Evolutionary conservation across 1,140 invertebrate species (phyloP).

Genomic region (Leptinotarsa lineolata): DNA sequence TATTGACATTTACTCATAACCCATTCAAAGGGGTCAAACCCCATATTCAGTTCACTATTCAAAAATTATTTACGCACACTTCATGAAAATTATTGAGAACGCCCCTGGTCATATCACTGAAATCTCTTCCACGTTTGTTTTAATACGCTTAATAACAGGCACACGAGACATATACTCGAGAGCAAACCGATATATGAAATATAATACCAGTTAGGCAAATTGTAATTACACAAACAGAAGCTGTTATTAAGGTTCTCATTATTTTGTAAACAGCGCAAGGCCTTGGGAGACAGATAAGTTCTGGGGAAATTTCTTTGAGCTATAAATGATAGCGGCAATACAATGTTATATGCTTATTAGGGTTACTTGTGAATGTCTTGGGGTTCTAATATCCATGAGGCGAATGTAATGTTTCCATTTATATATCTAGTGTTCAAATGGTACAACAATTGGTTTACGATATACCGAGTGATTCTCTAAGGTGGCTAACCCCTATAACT

Average conservation of each 20-base stretch:
- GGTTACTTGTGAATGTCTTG: background rate
- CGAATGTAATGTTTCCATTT: no score
- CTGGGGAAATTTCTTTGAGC: background rate
- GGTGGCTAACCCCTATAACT: no score
- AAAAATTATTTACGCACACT: no score
- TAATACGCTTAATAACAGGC: constrained; percentile 6
- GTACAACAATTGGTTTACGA: no score
- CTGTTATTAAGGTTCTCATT: constrained; percentile 3
- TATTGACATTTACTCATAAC: no score
- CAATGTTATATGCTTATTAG: background rate
- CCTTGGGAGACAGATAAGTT: constrained; percentile 12
- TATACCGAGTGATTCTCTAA: no score
- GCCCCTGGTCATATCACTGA: background rate
- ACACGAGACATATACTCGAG: constrained; percentile 11
- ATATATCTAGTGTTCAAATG: no score
- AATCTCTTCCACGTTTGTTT: constrained; percentile 11
- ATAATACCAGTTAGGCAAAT: constrained; percentile 8
- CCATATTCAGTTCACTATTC: no score
- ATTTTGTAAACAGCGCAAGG: constrained; percentile 8
- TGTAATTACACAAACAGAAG: constrained; percentile 20
- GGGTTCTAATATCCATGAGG: background rate
- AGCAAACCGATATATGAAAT: constrained; percentile 15
- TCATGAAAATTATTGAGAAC: background rate
- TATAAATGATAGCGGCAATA: background rate
- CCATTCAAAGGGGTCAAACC: no score